These are phyloP conservation scores for Muricea muricata DNA, from an alignment of 92 coral and sea anemone species.

Conservation along the genomic window DNA sequence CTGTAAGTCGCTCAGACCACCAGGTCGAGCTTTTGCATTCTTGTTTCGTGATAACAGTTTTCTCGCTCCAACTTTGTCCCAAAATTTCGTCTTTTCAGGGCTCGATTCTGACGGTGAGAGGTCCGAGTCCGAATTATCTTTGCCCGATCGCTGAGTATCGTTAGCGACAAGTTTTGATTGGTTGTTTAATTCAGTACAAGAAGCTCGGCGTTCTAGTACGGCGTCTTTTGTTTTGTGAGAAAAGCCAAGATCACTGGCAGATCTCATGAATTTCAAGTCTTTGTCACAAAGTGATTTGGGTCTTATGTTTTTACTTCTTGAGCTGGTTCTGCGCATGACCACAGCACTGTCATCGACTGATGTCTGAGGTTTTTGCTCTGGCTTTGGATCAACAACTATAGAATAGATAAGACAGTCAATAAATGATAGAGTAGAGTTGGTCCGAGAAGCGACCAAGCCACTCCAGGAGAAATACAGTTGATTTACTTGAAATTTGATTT, in stretches of 20 bases:
- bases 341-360: conserved; percentile 25
- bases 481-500: no score
- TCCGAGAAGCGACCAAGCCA: no score
- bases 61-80: conserved; percentile 45
- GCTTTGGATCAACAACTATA: background rate
- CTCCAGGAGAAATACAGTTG: no score
- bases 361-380: conserved; percentile 14
- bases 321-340: background rate
- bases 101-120: conserved; percentile 2
- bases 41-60: conserved; percentile 42
- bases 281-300: conserved; percentile 41
- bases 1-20: conserved; percentile 18
- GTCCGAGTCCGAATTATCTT: background rate
- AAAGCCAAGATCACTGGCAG: conserved; percentile 36
- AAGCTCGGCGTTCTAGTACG: conserved; percentile 28
- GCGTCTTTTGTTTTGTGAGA: background rate
- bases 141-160: background rate
- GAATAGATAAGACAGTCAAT: background rate
- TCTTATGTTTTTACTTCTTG: background rate
- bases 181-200: conserved; percentile 13
- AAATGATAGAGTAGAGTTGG: no score
- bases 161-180: background rate
- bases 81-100: conserved; percentile 15
- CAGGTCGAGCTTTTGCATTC: conserved; percentile 24
- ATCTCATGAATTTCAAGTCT: conserved; percentile 26